Conservation (phyloP, 2,888 invertebrate genomes). For the Sisyra terminalis region DNA sequence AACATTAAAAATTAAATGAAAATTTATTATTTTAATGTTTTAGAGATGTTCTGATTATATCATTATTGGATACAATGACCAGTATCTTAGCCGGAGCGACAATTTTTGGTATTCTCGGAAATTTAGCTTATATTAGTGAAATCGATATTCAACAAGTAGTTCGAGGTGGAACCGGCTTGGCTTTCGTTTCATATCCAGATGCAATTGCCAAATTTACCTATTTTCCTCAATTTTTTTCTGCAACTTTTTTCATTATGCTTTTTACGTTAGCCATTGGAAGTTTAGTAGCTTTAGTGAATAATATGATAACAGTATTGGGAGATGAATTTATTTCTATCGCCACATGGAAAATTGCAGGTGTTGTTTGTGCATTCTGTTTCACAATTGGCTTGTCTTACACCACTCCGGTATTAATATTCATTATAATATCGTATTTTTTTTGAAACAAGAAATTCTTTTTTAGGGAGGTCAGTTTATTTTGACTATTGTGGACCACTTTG, state of each 20-base stretch:
- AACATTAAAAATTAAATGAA: too few species aligned
- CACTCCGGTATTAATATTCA: conserved; percentile 31
- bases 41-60: conserved; percentile 68
- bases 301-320: conserved; percentile 26
- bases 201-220: conserved; percentile 58
- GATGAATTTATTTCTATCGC: conserved; percentile 27
- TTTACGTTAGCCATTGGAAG: conserved; percentile 34
- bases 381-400: conserved; percentile 26
- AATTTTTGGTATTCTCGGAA: conserved; percentile 71
- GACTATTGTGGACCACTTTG: conserved; percentile 29
- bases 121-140: conserved; percentile 50
- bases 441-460: too few species aligned
- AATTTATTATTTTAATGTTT: conserved; percentile 10
- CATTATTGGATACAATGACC: conserved; percentile 66
- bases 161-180: conserved; percentile 60
- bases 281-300: conserved; percentile 26
- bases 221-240: conserved; percentile 51
- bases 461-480: conserved; percentile 31
- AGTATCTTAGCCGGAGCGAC: conserved; percentile 67
- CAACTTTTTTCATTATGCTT: conserved; percentile 34
- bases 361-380: conserved; percentile 23
- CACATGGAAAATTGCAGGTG: conserved; percentile 24
- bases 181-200: conserved; percentile 73
- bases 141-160: conserved; percentile 46
- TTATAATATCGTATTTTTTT: too few species aligned